phyloP scores from a whole-genome alignment of 2,888 invertebrate species.

The Leptarthrus brevirostris region DNA sequence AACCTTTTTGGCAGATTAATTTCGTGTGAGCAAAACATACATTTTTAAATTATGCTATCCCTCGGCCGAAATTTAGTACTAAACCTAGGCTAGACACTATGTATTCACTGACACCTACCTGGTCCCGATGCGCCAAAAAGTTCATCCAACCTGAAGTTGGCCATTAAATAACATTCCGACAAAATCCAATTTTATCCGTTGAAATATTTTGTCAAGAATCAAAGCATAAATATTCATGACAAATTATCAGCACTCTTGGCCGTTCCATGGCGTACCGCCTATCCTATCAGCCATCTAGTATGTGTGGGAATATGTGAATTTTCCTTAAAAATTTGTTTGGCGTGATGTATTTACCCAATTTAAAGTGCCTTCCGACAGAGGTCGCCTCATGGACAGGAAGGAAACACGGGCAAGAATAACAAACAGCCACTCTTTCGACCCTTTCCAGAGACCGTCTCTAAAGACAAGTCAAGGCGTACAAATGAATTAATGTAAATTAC shows the following conservation, averaged over 20 bases:
- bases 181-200: conserved; percentile 11
- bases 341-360: background rate
- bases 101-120: no score
- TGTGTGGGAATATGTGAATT: background rate
- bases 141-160: background rate
- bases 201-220: conserved; percentile 43
- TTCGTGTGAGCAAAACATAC: background rate
- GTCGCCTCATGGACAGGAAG: background rate
- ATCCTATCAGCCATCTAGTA: background rate
- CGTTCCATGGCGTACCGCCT: background rate
- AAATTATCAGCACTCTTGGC: conserved; percentile 24
- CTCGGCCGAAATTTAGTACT: no score
- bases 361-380: background rate
- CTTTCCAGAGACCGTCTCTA: conserved; percentile 4
- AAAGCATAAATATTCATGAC: conserved; percentile 44
- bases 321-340: background rate
- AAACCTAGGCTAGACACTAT: no score
- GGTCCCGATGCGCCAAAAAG: no score
- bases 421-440: conserved; percentile 8
- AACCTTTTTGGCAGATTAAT: background rate
- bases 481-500: conserved; percentile 51
- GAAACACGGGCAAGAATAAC: background rate
- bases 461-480: conserved; percentile 49
- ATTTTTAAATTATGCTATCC: background rate
- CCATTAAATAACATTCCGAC: conserved; percentile 12